Percentiles rank a stretch among this genome's conserved stretches.
These are phyloP conservation scores for Acanthosepion esculentum DNA, from an alignment of 2,888 invertebrate genomes.

Conservation along the genomic window DNA sequence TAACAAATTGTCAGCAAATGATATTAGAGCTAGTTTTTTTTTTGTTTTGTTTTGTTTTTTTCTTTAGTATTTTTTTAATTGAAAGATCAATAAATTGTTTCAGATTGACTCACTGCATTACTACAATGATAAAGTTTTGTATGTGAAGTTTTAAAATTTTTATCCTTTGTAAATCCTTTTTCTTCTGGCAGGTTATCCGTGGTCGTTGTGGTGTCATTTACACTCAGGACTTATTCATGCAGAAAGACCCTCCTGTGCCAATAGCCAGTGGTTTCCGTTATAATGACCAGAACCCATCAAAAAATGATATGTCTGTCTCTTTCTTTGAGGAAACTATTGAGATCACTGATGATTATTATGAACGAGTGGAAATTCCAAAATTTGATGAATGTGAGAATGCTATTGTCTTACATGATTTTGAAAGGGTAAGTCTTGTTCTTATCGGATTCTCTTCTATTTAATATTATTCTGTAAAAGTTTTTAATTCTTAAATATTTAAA, in stretches of 20 bases:
- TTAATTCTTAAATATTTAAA: no score
- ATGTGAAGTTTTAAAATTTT: no score
- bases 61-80: no score
- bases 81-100: no score
- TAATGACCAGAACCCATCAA: not conserved
- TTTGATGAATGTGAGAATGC: constrained; percentile 87
- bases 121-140: no score
- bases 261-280: not conserved
- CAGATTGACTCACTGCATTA: no score
- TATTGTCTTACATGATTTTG: constrained; percentile 94
- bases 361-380: constrained; percentile 85
- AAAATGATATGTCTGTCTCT: constrained; percentile 10
- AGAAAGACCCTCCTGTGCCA: constrained; percentile 48
- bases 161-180: not conserved
- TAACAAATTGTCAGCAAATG: no score
- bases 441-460: no score
- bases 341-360: constrained; percentile 80
- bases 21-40: no score
- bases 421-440: constrained; percentile 80
- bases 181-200: constrained; percentile 75
- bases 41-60: no score
- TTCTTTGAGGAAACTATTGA: constrained; percentile 83
- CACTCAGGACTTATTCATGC: constrained; percentile 61
- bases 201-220: constrained; percentile 84
- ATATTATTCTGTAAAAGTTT: no score